These are phyloP conservation scores for Paramormyrops kingsleyae DNA, from an alignment of 2,113 vertebrate species.

Conservation along the genomic window DNA sequence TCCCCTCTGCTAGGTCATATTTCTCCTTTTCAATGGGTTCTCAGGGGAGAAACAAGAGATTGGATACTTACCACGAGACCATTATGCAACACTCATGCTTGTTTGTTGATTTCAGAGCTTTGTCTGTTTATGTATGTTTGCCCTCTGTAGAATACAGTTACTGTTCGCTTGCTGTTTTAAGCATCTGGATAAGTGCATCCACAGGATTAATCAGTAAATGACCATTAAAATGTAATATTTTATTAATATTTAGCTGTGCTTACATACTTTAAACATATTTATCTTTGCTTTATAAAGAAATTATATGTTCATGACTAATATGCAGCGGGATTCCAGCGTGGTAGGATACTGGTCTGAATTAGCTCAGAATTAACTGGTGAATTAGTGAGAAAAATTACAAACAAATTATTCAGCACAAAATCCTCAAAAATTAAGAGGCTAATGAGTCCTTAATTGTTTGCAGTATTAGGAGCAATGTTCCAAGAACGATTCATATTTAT, in stretches of 20 bases:
- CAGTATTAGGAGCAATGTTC: not conserved
- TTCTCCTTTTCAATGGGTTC: not conserved
- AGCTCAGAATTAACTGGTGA: slow-evolving; percentile 1
- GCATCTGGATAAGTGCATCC: not conserved
- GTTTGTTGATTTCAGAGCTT: not conserved
- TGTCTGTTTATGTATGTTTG: not conserved
- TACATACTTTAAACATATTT: not conserved
- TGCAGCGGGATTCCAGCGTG: not conserved
- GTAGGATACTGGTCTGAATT: not conserved
- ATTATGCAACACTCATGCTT: not conserved
- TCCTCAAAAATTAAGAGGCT: not conserved
- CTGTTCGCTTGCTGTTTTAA: not conserved
- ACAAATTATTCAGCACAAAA: not conserved
- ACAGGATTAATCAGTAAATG: not conserved
- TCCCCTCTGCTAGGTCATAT: not conserved
- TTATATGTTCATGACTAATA: slow-evolving; percentile 9
- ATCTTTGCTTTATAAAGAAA: slow-evolving; percentile 12
- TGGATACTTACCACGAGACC: not conserved
- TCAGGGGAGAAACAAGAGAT: not conserved
- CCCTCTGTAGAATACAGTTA: not conserved
- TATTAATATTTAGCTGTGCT: not conserved
- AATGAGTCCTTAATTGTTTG: not conserved
- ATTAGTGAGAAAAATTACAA: slow-evolving; percentile 2
- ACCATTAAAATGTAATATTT: not conserved
- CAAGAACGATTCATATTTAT: not conserved